These are phyloP conservation scores for Varanus salvator DNA, from an alignment of 2,113 vertebrate species.

Conservation along the genomic window DNA sequence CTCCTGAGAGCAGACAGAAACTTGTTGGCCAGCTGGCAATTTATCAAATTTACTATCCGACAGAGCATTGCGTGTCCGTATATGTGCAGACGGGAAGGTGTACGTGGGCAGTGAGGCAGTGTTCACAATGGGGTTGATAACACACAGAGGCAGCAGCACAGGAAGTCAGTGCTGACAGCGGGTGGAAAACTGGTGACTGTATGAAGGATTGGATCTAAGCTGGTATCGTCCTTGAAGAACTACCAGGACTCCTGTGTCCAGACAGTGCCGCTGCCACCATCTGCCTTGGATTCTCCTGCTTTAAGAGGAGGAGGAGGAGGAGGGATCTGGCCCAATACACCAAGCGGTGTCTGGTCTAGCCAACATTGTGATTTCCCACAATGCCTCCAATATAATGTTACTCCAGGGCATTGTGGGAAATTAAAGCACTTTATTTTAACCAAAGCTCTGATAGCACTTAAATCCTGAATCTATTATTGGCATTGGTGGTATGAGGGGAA, in stretches of 20 bases:
- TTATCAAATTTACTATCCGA: conserved; percentile 18
- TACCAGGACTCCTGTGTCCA: no score
- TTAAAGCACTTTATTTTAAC: background rate
- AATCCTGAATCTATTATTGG: background rate
- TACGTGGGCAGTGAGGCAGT: background rate
- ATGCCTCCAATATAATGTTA: background rate
- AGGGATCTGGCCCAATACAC: no score
- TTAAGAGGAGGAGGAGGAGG: no score
- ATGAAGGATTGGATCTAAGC: background rate
- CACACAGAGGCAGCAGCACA: background rate
- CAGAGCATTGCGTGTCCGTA: background rate
- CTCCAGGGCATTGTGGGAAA: background rate
- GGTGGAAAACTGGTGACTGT: background rate
- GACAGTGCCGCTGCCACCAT: no score
- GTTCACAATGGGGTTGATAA: background rate
- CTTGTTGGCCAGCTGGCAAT: background rate
- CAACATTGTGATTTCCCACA: background rate
- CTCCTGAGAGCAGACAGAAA: conserved; percentile 21
- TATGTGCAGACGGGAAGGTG: background rate
- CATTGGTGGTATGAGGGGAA: background rate
- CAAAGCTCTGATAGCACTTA: background rate
- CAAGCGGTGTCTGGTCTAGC: background rate
- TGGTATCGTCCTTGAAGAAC: no score
- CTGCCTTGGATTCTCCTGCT: no score
- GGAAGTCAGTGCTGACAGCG: background rate